A percentile compares a stretch with the other conserved stretches of the same genome.
phyloP scores from a whole-genome alignment of 2,113 vertebrate genomes.

The Poecilia latipinna region DNA sequence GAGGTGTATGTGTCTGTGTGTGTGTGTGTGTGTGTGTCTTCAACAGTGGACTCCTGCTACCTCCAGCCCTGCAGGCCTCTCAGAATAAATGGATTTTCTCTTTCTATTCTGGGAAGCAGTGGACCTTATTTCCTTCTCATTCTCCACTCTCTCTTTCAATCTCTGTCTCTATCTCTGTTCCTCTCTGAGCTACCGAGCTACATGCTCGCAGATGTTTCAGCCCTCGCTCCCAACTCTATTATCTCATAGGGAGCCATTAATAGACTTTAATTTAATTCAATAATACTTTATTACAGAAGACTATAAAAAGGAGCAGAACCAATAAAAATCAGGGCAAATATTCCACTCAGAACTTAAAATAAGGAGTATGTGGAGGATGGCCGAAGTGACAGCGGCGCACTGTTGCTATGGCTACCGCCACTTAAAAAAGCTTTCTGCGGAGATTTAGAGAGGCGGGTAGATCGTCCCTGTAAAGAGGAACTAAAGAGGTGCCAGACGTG shows the following conservation, averaged over 20 bases:
- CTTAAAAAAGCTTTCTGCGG: neutral
- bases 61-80: conserved; percentile 68
- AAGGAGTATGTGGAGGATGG: neutral
- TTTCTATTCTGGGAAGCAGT: conserved; percentile 68
- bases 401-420: conserved; percentile 37
- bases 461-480: neutral
- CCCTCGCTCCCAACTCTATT: conserved; percentile 40
- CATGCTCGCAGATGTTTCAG: conserved; percentile 56
- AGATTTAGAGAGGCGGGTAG: too few relatives aligned
- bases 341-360: conserved; percentile 3
- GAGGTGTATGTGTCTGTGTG: conserved; percentile 24
- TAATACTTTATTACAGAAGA: conserved; percentile 45
- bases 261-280: conserved; percentile 63
- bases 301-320: conserved; percentile 28
- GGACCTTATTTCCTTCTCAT: conserved; percentile 73
- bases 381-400: neutral
- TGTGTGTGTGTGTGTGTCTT: conserved; percentile 18
- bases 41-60: conserved; percentile 62
- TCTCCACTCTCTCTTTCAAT: conserved; percentile 65
- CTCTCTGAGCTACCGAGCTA: conserved; percentile 47
- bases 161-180: conserved; percentile 68
- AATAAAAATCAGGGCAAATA: conserved; percentile 34
- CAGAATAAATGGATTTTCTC: conserved; percentile 75
- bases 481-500: neutral
- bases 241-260: conserved; percentile 52